Percentiles rank a stretch among this genome's conserved stretches.
phyloP scores from a whole-genome alignment of 2,797 vertebrate genomes.

The Acridotheres tristis region DNA sequence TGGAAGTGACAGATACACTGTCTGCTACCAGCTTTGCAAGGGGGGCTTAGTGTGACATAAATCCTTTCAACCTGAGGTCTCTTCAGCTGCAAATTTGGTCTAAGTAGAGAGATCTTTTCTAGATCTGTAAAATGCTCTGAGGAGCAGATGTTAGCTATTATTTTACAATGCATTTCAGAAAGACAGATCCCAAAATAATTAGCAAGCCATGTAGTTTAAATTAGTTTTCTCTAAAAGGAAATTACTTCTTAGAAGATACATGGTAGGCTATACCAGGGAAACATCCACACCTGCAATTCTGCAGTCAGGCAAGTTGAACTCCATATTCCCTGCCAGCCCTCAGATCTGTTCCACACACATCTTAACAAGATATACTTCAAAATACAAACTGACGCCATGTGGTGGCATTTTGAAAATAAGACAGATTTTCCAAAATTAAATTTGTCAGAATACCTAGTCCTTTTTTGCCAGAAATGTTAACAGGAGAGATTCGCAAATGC shows the following conservation, averaged over 20 bases:
- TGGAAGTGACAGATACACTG: background rate
- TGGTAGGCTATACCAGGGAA: background rate
- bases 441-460: background rate
- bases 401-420: background rate
- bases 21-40: background rate
- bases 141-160: background rate
- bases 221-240: background rate
- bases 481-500: background rate
- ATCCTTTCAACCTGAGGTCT: background rate
- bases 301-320: background rate
- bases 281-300: background rate
- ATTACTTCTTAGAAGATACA: background rate
- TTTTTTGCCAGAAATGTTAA: background rate
- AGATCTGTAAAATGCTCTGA: background rate
- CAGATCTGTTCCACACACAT: background rate
- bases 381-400: background rate
- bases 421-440: background rate
- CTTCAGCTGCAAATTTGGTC: background rate
- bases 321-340: background rate
- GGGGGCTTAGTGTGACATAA: background rate
- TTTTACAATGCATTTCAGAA: background rate
- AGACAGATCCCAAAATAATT: background rate
- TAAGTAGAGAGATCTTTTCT: background rate
- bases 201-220: background rate
- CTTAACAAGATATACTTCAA: background rate